A percentile compares a stretch with the other conserved stretches of the same genome.
These are phyloP conservation scores for Cryptotis parvus DNA, from an alignment of 2,113 vertebrate genomes.

Conservation along the genomic window DNA sequence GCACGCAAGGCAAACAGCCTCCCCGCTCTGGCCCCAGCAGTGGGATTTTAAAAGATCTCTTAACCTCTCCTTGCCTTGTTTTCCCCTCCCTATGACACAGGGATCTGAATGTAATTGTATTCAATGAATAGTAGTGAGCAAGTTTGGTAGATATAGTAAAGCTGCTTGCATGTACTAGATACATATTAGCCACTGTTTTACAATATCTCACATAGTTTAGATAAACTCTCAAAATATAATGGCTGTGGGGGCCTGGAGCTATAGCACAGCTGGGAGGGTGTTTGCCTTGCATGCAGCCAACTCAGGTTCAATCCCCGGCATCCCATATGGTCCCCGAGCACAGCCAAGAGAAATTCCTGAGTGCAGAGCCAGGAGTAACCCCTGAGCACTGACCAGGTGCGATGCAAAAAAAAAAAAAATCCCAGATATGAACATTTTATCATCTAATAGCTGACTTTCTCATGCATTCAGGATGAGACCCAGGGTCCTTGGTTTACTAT, in stretches of 20 bases:
- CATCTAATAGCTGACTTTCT: slow-evolving; percentile 3
- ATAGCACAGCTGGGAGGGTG: no score
- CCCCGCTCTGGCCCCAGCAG: no score
- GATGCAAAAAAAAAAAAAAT: no score
- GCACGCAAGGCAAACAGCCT: no score
- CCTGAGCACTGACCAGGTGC: no score
- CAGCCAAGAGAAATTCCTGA: no score
- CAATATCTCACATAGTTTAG: slow-evolving; percentile 21
- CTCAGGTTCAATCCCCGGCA: no score
- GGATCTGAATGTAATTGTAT: slow-evolving; percentile 5
- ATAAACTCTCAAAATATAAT: slow-evolving; percentile 40
- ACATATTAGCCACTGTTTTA: not conserved
- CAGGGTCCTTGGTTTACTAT: not conserved
- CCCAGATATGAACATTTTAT: slow-evolving; percentile 18
- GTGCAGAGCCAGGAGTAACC: no score
- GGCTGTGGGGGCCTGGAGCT: no score
- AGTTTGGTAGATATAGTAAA: not conserved
- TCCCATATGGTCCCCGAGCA: no score
- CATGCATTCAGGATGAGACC: not conserved
- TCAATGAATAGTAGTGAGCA: not conserved
- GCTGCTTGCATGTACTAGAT: not conserved
- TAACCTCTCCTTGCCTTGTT: not conserved
- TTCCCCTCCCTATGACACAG: slow-evolving; percentile 12
- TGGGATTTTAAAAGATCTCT: not conserved
- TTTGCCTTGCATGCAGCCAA: no score